These are phyloP conservation scores for Therioaphis trifolii DNA, from an alignment of 2,888 invertebrate genomes.

Conservation along the genomic window DNA sequence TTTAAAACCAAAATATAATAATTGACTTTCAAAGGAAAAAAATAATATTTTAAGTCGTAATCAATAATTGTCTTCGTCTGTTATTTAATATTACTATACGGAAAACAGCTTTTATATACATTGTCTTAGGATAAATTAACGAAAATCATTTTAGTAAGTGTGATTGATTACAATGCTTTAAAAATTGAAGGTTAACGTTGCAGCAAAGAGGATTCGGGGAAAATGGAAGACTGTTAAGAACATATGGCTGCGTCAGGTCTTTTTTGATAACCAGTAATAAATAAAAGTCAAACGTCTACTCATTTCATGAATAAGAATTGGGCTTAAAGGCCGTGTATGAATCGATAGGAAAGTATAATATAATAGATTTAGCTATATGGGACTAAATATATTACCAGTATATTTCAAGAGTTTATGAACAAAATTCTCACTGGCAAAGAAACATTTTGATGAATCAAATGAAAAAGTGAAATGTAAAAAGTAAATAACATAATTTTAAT, in stretches of 20 bases:
- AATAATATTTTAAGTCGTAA: not conserved
- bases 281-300: conserved; percentile 17
- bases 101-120: conserved; percentile 7
- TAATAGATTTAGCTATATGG: no score
- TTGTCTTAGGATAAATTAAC: conserved; percentile 42
- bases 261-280: conserved; percentile 44
- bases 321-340: not conserved
- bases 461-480: no score
- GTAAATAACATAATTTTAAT: no score
- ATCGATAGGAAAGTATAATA: no score
- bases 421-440: no score
- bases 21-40: not conserved
- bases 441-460: no score
- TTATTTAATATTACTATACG: not conserved
- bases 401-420: no score
- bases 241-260: not conserved
- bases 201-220: not conserved
- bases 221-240: conserved; percentile 45
- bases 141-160: conserved; percentile 14
- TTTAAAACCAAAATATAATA: not conserved
- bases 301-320: not conserved
- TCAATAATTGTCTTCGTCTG: not conserved
- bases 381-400: no score
- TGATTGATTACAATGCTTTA: conserved; percentile 15
- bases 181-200: not conserved